These are phyloP conservation scores for Zygothrica quintamaculata DNA, from an alignment of 2,888 invertebrate genomes.

Conservation along the genomic window DNA sequence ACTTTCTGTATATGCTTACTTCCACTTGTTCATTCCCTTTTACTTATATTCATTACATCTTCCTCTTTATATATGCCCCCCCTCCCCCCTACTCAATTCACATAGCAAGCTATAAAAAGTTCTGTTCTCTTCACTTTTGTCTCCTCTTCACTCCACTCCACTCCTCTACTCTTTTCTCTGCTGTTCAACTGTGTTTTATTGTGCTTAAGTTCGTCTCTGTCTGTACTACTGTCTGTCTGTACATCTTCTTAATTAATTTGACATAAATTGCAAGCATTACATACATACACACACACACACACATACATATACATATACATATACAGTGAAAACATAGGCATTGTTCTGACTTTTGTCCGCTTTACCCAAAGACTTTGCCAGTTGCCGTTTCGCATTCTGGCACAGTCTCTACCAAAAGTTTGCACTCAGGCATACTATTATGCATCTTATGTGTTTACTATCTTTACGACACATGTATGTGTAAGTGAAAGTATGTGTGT, in stretches of 20 bases:
- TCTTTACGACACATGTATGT: neutral
- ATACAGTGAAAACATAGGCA: slow-evolving; percentile 35
- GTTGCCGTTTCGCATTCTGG: slow-evolving; percentile 39
- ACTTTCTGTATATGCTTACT: too few relatives aligned
- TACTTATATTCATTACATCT: neutral
- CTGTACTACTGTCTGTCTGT: slow-evolving; percentile 33
- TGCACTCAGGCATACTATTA: slow-evolving; percentile 43
- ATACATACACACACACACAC: slow-evolving; percentile 26
- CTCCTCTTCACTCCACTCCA: too few relatives aligned
- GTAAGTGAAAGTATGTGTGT: slow-evolving; percentile 4
- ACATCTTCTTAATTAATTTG: slow-evolving; percentile 74
- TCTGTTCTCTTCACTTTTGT: neutral
- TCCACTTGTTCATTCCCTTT: neutral
- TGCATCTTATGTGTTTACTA: slow-evolving; percentile 12
- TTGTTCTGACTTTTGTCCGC: slow-evolving; percentile 51
- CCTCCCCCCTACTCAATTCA: neutral
- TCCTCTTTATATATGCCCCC: too few relatives aligned
- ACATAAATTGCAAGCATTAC: slow-evolving; percentile 68
- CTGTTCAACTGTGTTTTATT: slow-evolving; percentile 25
- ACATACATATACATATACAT: slow-evolving; percentile 9
- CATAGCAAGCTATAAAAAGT: slow-evolving; percentile 36
- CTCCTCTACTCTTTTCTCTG: too few relatives aligned
- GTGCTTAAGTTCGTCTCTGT: slow-evolving; percentile 18
- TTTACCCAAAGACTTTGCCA: slow-evolving; percentile 45
- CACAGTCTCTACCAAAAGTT: slow-evolving; percentile 62